A percentile compares a stretch with the other conserved stretches of the same genome.
Evolutionary conservation across 1,140 invertebrate genomes (phyloP).

Genomic region (Dreissena polymorpha): DNA sequence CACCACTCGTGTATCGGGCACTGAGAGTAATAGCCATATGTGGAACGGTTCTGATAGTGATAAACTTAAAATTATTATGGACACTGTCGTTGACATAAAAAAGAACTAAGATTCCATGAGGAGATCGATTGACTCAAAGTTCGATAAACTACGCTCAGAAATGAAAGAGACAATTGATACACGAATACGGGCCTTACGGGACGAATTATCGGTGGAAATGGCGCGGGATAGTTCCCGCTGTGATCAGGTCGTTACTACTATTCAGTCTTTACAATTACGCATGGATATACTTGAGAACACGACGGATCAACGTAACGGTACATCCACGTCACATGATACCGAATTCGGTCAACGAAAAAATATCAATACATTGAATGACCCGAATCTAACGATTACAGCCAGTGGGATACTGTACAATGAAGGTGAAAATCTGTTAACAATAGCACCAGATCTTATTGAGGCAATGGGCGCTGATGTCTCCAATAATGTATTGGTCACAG

Average conservation of each 20-base stretch:
- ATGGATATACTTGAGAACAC: constrained; percentile 7
- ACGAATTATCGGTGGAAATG: constrained; percentile 19
- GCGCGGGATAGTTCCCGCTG: constrained; percentile 9
- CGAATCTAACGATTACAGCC: constrained; percentile 10
- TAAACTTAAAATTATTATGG: constrained; percentile 22
- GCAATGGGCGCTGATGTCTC: constrained; percentile 34
- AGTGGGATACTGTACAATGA: constrained; percentile 17
- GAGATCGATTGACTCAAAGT: constrained; percentile 15
- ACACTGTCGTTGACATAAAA: constrained; percentile 25
- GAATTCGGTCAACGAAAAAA: constrained; percentile 4
- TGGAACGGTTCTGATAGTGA: constrained; percentile 18
- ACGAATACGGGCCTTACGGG: constrained; percentile 20
- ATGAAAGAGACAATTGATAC: constrained; percentile 26
- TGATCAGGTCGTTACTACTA: constrained; percentile 35
- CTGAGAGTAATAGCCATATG: not conserved
- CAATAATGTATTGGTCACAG: constrained; percentile 13
- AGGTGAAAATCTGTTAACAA: constrained; percentile 27
- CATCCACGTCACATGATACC: constrained; percentile 9
- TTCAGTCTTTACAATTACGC: constrained; percentile 28
- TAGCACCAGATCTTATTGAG: constrained; percentile 13
- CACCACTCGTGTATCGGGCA: not conserved
- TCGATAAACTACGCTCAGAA: constrained; percentile 8
- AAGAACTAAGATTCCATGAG: constrained; percentile 10
- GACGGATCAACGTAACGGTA: constrained; percentile 14
- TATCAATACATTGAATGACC: constrained; percentile 18